phyloP scores from a whole-genome alignment of 2,113 vertebrate genomes.

The Willisornis vidua region DNA sequence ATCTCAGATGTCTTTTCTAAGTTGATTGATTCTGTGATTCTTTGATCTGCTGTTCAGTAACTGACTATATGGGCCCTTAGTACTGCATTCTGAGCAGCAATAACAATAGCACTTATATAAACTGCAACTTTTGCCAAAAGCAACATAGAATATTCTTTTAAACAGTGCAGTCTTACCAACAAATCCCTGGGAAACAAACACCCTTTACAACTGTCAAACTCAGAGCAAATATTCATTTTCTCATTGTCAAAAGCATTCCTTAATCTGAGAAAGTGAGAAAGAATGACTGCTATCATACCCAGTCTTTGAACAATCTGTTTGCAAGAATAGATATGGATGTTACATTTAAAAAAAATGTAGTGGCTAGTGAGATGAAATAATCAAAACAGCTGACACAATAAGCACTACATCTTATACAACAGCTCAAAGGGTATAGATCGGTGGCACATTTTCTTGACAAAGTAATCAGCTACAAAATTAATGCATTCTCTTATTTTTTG shows the following conservation, averaged over 20 bases:
- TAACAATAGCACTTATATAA: not conserved
- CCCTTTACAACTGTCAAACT: not conserved
- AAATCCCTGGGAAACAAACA: slow-evolving; percentile 18
- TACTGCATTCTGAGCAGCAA: not conserved
- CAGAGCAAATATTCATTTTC: slow-evolving; percentile 24
- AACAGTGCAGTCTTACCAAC: not conserved
- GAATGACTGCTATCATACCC: not conserved
- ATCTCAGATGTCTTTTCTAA: not conserved
- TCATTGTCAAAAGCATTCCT: not conserved
- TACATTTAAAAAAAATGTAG: not conserved
- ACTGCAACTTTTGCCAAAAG: not conserved
- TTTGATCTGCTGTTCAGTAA: slow-evolving; percentile 28
- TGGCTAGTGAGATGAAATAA: not conserved
- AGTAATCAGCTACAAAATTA: not conserved
- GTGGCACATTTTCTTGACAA: not conserved
- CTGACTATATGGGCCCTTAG: not conserved
- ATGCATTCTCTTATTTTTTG: not conserved
- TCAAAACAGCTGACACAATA: slow-evolving; percentile 1
- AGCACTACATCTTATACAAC: not conserved
- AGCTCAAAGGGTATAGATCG: not conserved
- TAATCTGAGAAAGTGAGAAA: not conserved
- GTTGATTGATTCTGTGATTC: not conserved
- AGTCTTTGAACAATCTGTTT: slow-evolving; percentile 36
- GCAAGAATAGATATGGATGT: not conserved
- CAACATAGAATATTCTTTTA: not conserved